Conservation (phyloP, 2,888 invertebrate genomes). For the Mythimna loreyi region DNA sequence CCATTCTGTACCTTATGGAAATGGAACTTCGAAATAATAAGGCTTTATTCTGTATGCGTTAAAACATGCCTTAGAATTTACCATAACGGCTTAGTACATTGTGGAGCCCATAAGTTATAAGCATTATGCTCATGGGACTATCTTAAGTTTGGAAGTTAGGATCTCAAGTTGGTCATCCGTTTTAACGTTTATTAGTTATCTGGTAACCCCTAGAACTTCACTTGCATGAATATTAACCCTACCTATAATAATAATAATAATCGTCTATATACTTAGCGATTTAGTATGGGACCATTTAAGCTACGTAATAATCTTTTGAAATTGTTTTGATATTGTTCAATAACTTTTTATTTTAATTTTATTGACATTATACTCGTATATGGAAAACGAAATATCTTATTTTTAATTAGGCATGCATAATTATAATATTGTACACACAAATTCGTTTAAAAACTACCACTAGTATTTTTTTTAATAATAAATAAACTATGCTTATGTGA, state of each 20-base stretch:
- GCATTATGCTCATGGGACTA: constrained; percentile 37
- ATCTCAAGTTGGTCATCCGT: constrained; percentile 59
- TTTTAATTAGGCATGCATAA: too few relatives aligned
- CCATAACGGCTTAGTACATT: constrained; percentile 30
- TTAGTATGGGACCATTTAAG: background rate
- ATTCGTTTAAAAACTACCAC: too few relatives aligned
- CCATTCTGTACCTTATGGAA: background rate
- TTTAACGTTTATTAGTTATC: constrained; percentile 50
- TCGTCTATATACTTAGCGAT: constrained; percentile 19
- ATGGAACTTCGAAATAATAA: background rate
- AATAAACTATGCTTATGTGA: too few relatives aligned
- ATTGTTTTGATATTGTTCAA: too few relatives aligned
- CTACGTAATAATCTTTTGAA: too few relatives aligned
- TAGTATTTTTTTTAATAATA: too few relatives aligned
- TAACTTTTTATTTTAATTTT: too few relatives aligned
- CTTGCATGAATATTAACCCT: constrained; percentile 14
- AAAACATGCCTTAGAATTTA: constrained; percentile 5
- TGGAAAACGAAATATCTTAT: too few relatives aligned
- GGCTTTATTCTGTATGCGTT: background rate
- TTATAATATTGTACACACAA: too few relatives aligned
- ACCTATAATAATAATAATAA: background rate
- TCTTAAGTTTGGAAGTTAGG: constrained; percentile 44
- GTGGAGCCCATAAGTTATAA: constrained; percentile 38
- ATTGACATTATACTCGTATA: too few relatives aligned
- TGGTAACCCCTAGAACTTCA: constrained; percentile 22